Base-by-base conservation (phyloP, 2,113 vertebrate genomes). In the Cyanocitta stelleri region DNA sequence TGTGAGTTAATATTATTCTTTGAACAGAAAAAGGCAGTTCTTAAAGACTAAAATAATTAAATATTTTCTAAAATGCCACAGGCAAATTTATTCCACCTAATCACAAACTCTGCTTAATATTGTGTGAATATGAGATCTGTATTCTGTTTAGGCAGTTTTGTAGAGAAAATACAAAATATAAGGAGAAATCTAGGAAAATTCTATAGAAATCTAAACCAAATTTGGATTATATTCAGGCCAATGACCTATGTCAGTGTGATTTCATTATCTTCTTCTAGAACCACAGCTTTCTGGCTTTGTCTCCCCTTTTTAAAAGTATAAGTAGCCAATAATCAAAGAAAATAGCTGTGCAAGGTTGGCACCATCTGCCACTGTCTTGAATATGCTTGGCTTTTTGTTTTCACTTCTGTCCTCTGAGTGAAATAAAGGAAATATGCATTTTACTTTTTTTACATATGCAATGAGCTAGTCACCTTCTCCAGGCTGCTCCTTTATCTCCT, bases 381-480 rank as follows among this genome's bases (percentile, higher is more conserved):
- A 96, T 96, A 93, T 87, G 87, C 95, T 88, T 96, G 87, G 87
- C 91, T 96, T 96, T 97, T 96, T 96, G 85, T 96, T 97, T 95
- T 95, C 93, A 95, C 89, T 96, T 94, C 94, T 95, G 94, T 96
- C 93, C 95, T 95, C 63, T 6, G 27, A 96, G 86, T 88, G 87
- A 95, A 95, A 96, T 94, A 96, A 96, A 91, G 78, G 55, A 96
- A 96, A 92, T 71, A 80, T 11, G 15, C 51, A 59, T 93, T 96
- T 94, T 89, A 80, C 58, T 91, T 93, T 95, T 88, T 92, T 85
- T 80, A 94, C 71, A 95, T 79, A 79, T 66, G 71, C 82, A 87
- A 85, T 87, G 85, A 96, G 85, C 82, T 85, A 91, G 59, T 87
- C 87, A 90, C 82, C 93, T 80, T 89, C 85, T 71, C 76, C 78